Base-by-base conservation (phyloP, 2,113 vertebrate genomes). In the Oryzias melastigma region DNA sequence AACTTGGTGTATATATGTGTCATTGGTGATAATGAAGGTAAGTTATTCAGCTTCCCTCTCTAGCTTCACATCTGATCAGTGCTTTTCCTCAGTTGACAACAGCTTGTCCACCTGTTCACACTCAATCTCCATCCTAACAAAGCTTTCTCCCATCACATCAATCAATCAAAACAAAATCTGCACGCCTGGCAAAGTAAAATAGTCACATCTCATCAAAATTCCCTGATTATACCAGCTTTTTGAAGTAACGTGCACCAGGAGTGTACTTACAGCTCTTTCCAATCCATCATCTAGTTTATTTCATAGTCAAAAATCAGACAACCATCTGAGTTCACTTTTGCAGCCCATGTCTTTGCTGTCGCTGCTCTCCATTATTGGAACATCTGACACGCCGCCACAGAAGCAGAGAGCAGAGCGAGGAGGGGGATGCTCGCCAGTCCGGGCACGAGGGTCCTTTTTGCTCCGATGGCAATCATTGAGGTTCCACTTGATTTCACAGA, bases 261-360 rank as follows among this genome's bases (percentile, higher is more conserved):
- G 42, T 71, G 66, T 91, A 93, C 92, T 93, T 90, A 93, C 91
- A 93, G 87, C 87, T 93, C 91, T 87, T 91, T 92, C 91, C 92
- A 92, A 87, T 93, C 92, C 92, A 93, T 93, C 81, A 87, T 92
- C 90, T 90, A 89, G 73, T 76, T 71, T 87, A 69, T 69, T 73
- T 85, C 85, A 87, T 85, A 86, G 88, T 90, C 81, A 83, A 81
- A 85, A 80, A 84, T 77, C 69, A 78, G 73, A 79, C 82, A 77
- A 78, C 55, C 74, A 82, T 83, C 47, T 47, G 80, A 92, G 80
- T 81, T 81, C 73, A 75, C 90, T 81, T 83, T 87, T 86, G 76
- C 29, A 25, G 75, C 87, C 85, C 84, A 80, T 78, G 71, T 82
- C 81, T 68, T 69, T 53, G 54, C 72, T 64, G 82, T 70, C 81